A percentile compares a stretch with the other conserved stretches of the same genome.
Evolutionary conservation across 2,888 invertebrate genomes (phyloP).

Genomic region (Synanthedon vespiformis): DNA sequence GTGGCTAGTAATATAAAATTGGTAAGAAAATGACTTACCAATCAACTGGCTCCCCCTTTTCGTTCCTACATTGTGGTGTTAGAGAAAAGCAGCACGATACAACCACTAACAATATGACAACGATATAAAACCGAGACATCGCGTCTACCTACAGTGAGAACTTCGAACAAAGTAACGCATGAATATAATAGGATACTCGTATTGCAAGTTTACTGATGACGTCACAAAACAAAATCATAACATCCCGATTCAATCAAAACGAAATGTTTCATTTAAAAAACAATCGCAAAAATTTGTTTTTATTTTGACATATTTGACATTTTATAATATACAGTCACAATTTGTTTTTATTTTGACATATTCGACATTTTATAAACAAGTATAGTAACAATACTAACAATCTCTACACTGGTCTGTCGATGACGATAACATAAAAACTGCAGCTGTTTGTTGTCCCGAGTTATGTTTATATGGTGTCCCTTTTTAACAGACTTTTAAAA

Average conservation of each 20-base stretch:
- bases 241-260: constrained; percentile 27
- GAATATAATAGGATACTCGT: constrained; percentile 33
- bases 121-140: constrained; percentile 17
- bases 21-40: constrained; percentile 65
- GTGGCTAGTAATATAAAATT: not conserved
- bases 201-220: constrained; percentile 30
- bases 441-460: too few relatives aligned
- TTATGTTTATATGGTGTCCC: too few relatives aligned
- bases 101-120: constrained; percentile 27
- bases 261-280: constrained; percentile 41
- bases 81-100: constrained; percentile 26
- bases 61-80: constrained; percentile 69
- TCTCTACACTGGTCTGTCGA: too few relatives aligned
- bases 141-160: too few relatives aligned
- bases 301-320: too few relatives aligned
- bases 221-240: constrained; percentile 28
- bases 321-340: too few relatives aligned
- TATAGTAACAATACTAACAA: too few relatives aligned
- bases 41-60: constrained; percentile 75
- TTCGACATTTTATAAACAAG: too few relatives aligned
- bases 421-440: too few relatives aligned
- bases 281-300: constrained; percentile 10
- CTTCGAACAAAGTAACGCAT: constrained; percentile 4
- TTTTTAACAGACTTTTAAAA: too few relatives aligned
- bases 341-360: too few relatives aligned